These are phyloP conservation scores for Aspidapion aeneum DNA, from an alignment of 2,888 invertebrate species.

Conservation along the genomic window DNA sequence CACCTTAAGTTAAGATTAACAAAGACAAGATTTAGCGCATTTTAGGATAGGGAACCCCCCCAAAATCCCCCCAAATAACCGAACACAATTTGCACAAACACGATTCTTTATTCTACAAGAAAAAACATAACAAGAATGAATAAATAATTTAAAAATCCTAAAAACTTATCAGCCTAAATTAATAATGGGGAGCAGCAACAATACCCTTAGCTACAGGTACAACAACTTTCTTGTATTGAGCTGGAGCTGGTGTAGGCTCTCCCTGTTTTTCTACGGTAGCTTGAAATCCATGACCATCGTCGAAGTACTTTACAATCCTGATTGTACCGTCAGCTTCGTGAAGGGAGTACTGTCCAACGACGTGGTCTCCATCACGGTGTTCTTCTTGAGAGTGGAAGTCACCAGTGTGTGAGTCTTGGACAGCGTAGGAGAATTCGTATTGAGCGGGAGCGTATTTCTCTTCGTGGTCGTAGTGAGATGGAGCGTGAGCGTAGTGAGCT, in stretches of 20 bases:
- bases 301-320: conserved; percentile 52
- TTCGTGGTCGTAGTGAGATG: conserved; percentile 14
- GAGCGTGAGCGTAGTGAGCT: neutral
- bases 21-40: too few species aligned
- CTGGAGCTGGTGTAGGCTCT: conserved; percentile 14
- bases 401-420: conserved; percentile 48
- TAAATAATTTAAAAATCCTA: too few species aligned
- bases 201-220: conserved; percentile 7
- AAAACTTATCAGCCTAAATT: too few species aligned
- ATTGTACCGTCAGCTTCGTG: conserved; percentile 56
- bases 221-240: conserved; percentile 18
- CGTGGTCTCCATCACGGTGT: conserved; percentile 53
- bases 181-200: conserved; percentile 11
- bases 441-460: conserved; percentile 48
- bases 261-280: conserved; percentile 35
- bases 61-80: neutral
- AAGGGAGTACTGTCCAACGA: conserved; percentile 55
- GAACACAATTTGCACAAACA: too few species aligned
- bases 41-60: too few species aligned
- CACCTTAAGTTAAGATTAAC: too few species aligned
- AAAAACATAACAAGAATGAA: too few species aligned
- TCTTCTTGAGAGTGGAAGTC: conserved; percentile 56
- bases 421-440: conserved; percentile 50
- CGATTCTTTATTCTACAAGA: too few species aligned
- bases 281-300: conserved; percentile 45